Evolutionary conservation across 2,113 vertebrate genomes (phyloP).

Genomic region (Gambusia affinis): DNA sequence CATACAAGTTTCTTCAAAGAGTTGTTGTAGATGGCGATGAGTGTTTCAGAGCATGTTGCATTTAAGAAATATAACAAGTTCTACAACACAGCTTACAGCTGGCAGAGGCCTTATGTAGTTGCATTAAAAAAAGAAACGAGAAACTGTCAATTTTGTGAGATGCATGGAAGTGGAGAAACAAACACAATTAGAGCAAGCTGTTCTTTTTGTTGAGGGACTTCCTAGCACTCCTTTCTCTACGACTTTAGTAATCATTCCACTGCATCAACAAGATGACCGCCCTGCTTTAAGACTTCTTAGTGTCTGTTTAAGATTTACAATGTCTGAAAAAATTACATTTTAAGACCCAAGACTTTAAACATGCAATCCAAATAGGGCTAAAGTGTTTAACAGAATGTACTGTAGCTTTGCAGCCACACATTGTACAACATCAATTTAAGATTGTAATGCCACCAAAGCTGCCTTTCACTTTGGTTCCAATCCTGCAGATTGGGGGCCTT

Average conservation of each 20-base stretch:
- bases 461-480: conserved; percentile 81
- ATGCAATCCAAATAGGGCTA: conserved; percentile 72
- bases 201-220: conserved; percentile 39
- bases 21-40: conserved; percentile 3
- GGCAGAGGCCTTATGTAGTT: conserved; percentile 40
- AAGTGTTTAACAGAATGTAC: conserved; percentile 75
- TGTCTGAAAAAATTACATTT: conserved; percentile 70
- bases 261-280: conserved; percentile 62
- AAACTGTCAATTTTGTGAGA: conserved; percentile 23
- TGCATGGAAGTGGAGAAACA: conserved; percentile 26
- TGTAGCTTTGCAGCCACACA: conserved; percentile 74
- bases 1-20: neutral
- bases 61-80: conserved; percentile 26
- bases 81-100: conserved; percentile 38
- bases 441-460: conserved; percentile 92
- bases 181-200: conserved; percentile 36
- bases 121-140: conserved; percentile 33
- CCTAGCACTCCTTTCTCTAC: conserved; percentile 72
- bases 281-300: conserved; percentile 83
- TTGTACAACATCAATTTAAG: conserved; percentile 85
- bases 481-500: conserved; percentile 85
- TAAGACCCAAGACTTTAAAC: conserved; percentile 79
- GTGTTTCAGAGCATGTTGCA: neutral
- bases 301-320: conserved; percentile 81
- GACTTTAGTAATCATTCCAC: conserved; percentile 69